Base-by-base conservation (phyloP, 2,888 invertebrate genomes). In the Patella caerulea region DNA sequence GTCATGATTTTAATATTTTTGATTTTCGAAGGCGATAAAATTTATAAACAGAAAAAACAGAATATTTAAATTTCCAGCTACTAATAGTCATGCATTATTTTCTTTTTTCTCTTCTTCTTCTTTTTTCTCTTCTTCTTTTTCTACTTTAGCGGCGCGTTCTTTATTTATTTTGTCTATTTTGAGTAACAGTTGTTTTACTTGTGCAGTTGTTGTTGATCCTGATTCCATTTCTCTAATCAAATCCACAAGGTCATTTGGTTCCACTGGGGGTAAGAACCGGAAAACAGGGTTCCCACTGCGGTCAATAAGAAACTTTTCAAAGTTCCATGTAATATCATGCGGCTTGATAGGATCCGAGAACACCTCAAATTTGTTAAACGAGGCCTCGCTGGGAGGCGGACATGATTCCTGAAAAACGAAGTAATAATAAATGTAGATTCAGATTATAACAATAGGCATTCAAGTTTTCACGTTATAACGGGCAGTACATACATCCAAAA, bases 261-360 rank as follows among this genome's bases (percentile, higher is more conserved):
- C 77, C 2, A 84, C 83, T 5, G 34, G 53, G 11, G 85, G 80
- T 55, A 76, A 55, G 73, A 83, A 83, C n/a, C 86, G 79, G 69
- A 79, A 75, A 0, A 79, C 55, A 1, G 84, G 84, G 2, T 88
- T 88, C 12, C 86, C 83, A 70, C 85, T n/a, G 34, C 79, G 79
- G 80, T 87, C 87, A 29, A 92, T 86, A 54, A 92, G 84, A 82
- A 92, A 92, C 82, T 92, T 92, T 82, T 92, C 92, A 82, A 91
- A 92, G 84, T 92, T 92, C 92, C 92, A 92, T 15, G 90, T 88
- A 73, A 92, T 82, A 81, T 92, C 92, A 69, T 81, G 86, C 5
- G 79, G 75, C 53, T 75, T 79, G 45, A 87, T 80, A 9, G 85
- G 85, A 7, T 83, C 72, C 83, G 84, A 87, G 78, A 81, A 86